These are phyloP conservation scores for Pelecanus crispus DNA, from an alignment of 2,113 vertebrate species.

Conservation along the genomic window DNA sequence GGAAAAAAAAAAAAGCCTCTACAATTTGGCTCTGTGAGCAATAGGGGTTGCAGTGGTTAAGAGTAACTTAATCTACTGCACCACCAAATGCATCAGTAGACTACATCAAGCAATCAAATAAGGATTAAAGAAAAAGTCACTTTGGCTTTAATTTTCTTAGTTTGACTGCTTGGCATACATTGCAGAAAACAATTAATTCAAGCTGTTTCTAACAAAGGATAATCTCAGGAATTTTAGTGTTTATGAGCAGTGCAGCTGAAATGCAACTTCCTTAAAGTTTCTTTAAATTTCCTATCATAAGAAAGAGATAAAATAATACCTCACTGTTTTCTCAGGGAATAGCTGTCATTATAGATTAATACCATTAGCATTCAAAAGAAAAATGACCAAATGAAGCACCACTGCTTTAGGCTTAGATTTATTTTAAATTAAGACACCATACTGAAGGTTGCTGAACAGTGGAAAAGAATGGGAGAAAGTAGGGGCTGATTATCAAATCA, in stretches of 20 bases:
- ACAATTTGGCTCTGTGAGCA: conserved; percentile 17
- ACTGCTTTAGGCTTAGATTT: neutral
- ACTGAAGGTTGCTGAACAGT: neutral
- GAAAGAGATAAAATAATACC: neutral
- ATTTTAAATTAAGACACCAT: neutral
- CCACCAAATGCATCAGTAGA: conserved; percentile 19
- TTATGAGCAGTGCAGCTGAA: neutral
- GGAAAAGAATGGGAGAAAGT: neutral
- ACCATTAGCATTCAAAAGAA: neutral
- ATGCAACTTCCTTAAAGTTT: neutral
- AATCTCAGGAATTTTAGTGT: neutral
- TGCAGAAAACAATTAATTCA: conserved; percentile 35
- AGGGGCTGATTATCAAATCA: neutral
- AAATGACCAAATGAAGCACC: neutral
- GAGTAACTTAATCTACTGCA: conserved; percentile 34
- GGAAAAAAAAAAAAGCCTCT: neutral
- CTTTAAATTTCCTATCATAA: neutral
- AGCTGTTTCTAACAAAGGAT: neutral
- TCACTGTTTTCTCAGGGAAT: neutral
- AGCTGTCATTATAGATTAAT: neutral
- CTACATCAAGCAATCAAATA: conserved; percentile 59
- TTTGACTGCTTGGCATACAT: conserved; percentile 20
- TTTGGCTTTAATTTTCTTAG: conserved; percentile 38
- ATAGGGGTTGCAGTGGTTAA: conserved; percentile 18
- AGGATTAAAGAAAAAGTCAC: conserved; percentile 52